Percentiles rank a stretch among this genome's conserved stretches.
These are phyloP conservation scores for Orthonevra nobilis DNA, from an alignment of 2,888 invertebrate genomes.

Conservation along the genomic window DNA sequence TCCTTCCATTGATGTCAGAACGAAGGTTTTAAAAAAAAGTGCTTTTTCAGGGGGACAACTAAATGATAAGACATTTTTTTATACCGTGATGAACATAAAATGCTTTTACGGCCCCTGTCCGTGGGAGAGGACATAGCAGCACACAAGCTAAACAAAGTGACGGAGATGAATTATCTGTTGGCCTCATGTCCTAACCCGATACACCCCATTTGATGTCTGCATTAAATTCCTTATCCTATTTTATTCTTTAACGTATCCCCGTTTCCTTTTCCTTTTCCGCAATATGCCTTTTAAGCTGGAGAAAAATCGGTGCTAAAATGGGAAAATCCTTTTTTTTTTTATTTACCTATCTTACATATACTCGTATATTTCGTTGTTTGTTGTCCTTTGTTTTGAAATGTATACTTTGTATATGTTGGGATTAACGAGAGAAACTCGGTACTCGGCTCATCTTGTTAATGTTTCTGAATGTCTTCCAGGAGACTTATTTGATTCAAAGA, in stretches of 20 bases:
- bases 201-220: conserved; percentile 38
- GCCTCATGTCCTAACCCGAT: conserved; percentile 39
- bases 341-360: neutral
- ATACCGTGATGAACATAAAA: conserved; percentile 48
- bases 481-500: no score
- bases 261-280: neutral
- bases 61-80: conserved; percentile 50
- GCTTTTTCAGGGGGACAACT: conserved; percentile 23
- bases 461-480: no score
- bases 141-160: conserved; percentile 48
- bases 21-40: conserved; percentile 20
- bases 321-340: conserved; percentile 15
- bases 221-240: conserved; percentile 28
- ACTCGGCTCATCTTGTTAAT: conserved; percentile 15
- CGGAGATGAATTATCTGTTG: conserved; percentile 60
- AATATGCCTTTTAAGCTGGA: conserved; percentile 35
- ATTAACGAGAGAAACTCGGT: conserved; percentile 10
- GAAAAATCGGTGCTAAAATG: neutral
- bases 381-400: neutral
- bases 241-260: neutral
- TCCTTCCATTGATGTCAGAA: conserved; percentile 43
- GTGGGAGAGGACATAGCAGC: no score
- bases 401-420: neutral
- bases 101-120: conserved; percentile 16
- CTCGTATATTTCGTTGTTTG: neutral